phyloP scores from a whole-genome alignment of 2,888 invertebrate species.

The Oligia fasciuncula region DNA sequence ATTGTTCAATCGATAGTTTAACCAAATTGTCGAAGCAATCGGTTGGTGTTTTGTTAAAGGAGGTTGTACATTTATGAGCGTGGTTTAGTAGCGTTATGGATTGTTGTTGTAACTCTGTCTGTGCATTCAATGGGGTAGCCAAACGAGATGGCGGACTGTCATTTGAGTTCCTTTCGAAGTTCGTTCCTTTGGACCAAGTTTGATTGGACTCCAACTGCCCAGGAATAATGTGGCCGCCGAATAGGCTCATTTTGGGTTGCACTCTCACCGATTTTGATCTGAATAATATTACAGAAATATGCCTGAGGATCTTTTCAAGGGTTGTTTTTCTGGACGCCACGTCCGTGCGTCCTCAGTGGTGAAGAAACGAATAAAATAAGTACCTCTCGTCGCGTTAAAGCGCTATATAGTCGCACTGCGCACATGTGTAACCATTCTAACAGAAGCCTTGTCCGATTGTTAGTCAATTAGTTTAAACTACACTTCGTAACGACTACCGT shows the following conservation, averaged over 20 bases:
- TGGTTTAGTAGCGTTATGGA: not conserved
- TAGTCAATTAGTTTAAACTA: constrained; percentile 48
- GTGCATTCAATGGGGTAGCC: not conserved
- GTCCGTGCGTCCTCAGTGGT: not conserved
- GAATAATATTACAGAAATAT: not conserved
- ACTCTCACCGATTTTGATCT: not conserved
- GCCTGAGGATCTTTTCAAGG: not conserved
- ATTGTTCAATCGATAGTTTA: constrained; percentile 55
- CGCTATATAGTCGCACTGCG: not conserved
- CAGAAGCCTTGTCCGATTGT: constrained; percentile 29
- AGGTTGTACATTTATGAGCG: constrained; percentile 17
- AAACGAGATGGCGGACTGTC: not conserved
- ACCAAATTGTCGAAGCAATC: constrained; percentile 50
- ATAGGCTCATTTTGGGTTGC: not conserved
- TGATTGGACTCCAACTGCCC: not conserved
- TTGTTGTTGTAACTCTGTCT: not conserved
- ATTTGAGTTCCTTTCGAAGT: not conserved
- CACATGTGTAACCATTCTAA: constrained; percentile 7
- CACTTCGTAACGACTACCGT: constrained; percentile 39
- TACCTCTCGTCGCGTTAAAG: not conserved
- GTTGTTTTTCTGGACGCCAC: not conserved
- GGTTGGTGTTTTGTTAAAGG: constrained; percentile 18
- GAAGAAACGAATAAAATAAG: not conserved
- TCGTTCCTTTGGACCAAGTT: not conserved
- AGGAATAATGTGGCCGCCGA: not conserved